These are phyloP conservation scores for Ctenoplectra terminalis DNA, from an alignment of 1,140 invertebrate species.

Conservation along the genomic window DNA sequence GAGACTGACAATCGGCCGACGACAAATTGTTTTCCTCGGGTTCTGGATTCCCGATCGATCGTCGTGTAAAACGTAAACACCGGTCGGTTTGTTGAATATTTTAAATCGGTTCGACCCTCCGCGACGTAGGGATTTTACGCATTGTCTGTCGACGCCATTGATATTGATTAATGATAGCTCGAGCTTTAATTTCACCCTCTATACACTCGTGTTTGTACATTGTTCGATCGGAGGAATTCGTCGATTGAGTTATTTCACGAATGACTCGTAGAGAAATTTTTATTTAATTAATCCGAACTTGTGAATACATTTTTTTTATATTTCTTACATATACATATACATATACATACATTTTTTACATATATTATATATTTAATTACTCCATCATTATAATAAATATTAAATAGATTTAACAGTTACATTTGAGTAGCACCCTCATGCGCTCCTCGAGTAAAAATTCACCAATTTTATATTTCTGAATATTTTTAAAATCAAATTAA, in stretches of 20 bases:
- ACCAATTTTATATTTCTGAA: too few relatives aligned
- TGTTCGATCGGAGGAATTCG: background rate
- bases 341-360: too few relatives aligned
- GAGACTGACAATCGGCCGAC: slow-evolving; percentile 19
- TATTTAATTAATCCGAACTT: too few relatives aligned
- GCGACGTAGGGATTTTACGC: background rate
- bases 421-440: too few relatives aligned
- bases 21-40: slow-evolving; percentile 41
- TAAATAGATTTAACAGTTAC: too few relatives aligned
- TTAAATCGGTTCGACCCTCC: background rate
- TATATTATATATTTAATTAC: too few relatives aligned
- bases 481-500: too few relatives aligned
- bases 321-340: too few relatives aligned
- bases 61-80: background rate
- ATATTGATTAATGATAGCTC: background rate
- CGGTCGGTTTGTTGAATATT: background rate
- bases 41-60: background rate
- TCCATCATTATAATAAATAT: too few relatives aligned
- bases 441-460: too few relatives aligned
- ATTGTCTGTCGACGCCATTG: background rate
- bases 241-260: background rate
- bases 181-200: background rate
- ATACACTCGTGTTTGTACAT: background rate
- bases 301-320: too few relatives aligned
- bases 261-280: background rate